A percentile compares a stretch with the other conserved stretches of the same genome.
Conservation (phyloP, 1,140 invertebrate genomes). For the Orchesella cincta region DNA sequence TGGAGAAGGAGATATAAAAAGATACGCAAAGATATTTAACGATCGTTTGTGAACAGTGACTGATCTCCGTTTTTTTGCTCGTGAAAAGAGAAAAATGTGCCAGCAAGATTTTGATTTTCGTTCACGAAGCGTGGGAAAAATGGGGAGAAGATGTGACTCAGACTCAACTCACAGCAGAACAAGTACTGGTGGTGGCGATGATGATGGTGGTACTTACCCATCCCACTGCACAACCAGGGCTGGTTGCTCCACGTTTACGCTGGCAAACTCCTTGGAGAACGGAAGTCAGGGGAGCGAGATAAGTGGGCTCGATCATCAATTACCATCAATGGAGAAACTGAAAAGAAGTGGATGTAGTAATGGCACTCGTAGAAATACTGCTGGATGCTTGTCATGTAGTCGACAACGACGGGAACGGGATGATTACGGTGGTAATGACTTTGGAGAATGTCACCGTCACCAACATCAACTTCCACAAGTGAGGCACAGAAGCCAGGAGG, state of each 20-base stretch:
- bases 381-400: conserved; percentile 19
- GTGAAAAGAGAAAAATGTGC: conserved; percentile 21
- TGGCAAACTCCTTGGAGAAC: conserved; percentile 17
- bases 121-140: conserved; percentile 10
- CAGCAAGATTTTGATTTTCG: conserved; percentile 9
- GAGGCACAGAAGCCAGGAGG: neutral
- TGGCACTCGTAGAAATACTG: neutral
- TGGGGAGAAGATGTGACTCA: neutral
- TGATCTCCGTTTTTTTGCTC: neutral
- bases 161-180: neutral
- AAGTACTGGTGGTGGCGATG: neutral
- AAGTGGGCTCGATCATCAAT: conserved; percentile 25
- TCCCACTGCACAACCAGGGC: neutral
- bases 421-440: conserved; percentile 17
- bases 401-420: neutral
- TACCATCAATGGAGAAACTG: conserved; percentile 9
- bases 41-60: too few species aligned
- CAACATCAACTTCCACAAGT: too few species aligned
- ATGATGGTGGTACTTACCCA: neutral
- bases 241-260: too few species aligned
- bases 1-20: neutral
- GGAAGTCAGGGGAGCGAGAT: conserved; percentile 23
- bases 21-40: too few species aligned
- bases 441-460: conserved; percentile 7
- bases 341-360: neutral